Conservation (phyloP, 2,113 vertebrate genomes). For the Columba livia region DNA sequence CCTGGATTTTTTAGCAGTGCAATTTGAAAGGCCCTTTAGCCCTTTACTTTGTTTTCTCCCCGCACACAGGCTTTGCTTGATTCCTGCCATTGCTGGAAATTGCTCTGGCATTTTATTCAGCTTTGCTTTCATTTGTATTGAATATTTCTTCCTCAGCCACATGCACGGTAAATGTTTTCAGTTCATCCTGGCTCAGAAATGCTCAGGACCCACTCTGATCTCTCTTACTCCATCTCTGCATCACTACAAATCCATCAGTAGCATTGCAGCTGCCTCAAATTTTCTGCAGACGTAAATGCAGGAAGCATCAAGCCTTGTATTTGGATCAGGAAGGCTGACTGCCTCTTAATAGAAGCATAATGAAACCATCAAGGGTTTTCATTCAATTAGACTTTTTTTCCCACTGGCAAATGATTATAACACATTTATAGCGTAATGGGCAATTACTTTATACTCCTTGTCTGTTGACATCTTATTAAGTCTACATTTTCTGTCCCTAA, state of each 20-base stretch:
- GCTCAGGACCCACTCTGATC: not conserved
- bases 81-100: not conserved
- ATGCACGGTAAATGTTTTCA: not conserved
- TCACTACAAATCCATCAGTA: not conserved
- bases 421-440: constrained; percentile 57
- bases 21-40: not conserved
- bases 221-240: not conserved
- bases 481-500: constrained; percentile 55
- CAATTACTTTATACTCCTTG: constrained; percentile 66
- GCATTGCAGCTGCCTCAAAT: not conserved
- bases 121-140: not conserved
- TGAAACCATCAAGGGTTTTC: constrained; percentile 72
- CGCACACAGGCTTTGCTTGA: not conserved
- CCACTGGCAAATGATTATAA: constrained; percentile 55
- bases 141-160: not conserved
- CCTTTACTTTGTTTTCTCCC: not conserved
- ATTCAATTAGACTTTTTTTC: constrained; percentile 67
- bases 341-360: constrained; percentile 63
- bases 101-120: not conserved
- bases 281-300: not conserved
- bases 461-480: constrained; percentile 67
- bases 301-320: not conserved
- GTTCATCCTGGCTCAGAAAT: not conserved
- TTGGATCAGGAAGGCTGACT: constrained; percentile 12
- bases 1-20: not conserved